phyloP scores from a whole-genome alignment of 2,113 vertebrate genomes.

The Myanophis thanlyinensis region DNA sequence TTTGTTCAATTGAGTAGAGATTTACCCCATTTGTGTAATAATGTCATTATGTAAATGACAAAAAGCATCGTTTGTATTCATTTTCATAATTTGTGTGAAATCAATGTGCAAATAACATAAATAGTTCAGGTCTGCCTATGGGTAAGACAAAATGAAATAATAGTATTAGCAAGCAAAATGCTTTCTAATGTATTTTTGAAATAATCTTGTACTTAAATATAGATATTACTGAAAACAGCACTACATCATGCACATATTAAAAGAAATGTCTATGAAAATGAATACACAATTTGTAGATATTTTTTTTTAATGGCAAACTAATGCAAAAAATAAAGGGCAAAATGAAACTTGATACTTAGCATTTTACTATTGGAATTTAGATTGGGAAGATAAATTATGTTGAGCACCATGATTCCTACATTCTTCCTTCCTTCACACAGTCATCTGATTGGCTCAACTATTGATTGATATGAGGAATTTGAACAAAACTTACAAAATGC shows the following conservation, averaged over 20 bases:
- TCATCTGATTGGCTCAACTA: conserved; percentile 24
- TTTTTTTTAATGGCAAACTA: neutral
- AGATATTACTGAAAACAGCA: neutral
- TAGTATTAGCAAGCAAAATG: neutral
- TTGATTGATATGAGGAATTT: neutral
- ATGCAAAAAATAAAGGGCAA: neutral
- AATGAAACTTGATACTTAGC: neutral
- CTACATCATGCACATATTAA: neutral
- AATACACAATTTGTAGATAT: neutral
- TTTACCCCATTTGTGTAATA: neutral
- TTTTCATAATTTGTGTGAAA: neutral
- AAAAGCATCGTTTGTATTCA: neutral
- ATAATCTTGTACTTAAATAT: neutral
- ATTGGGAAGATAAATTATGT: neutral
- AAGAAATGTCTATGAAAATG: neutral
- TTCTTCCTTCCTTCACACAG: neutral
- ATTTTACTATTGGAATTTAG: conserved; percentile 20
- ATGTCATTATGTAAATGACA: neutral
- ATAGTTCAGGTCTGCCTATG: neutral
- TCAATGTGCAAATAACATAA: neutral
- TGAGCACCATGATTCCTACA: neutral
- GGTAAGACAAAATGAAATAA: neutral
- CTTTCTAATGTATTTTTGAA: neutral
- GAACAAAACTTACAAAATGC: neutral
- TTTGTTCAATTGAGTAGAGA: neutral